Base-by-base conservation (phyloP, 2,888 invertebrate genomes). In the Sarcophaga subvicina region DNA sequence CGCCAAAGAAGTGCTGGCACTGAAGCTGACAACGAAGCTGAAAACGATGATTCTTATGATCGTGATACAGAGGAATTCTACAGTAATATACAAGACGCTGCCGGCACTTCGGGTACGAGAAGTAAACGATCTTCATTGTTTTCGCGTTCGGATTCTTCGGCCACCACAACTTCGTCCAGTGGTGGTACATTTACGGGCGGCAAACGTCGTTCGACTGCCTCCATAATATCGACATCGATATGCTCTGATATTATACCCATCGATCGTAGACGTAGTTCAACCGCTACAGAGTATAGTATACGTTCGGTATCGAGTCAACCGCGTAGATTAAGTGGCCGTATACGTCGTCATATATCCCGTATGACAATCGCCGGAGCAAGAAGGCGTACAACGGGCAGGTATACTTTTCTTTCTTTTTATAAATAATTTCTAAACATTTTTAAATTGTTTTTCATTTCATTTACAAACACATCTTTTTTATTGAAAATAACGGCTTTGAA, bases 301-400 rank as follows among this genome's bases (percentile, higher is more conserved):
- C 91, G 91, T 12, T 91, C 91, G 54, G 88, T 87, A 17, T 79
- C 90, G 59, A 90, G 77, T 59, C 89, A 85, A 10, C 93, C 92
- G 83, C 91, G 93, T 2, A 90, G 93, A 4, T 93, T 91, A 6
- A 93, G 93, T 86, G 93, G 93, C 54, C 91, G 93, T 80, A 91
- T 93, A 71, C 90, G 93, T 17, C 91, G 93, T 83, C 90, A 93
- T 88, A 91, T 93, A 67, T 90, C 92, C 62, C 91, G 93, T 70
- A 93, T 93, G 92, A 93, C 93, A 59, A 93, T 93, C 80, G 93
- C 91, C 54, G 93, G 93, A 85, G 92, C 93, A 63, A 90, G 93
- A 85, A 91, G 93, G 79, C 92, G 93, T 88, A 93, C 93, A 83
- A 93, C 93, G 89, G 93, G 93, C 92, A 93, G 93, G 93, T 93